A percentile compares a stretch with the other conserved stretches of the same genome.
Conservation (phyloP, 2,113 vertebrate genomes). For the Sander lucioperca region DNA sequence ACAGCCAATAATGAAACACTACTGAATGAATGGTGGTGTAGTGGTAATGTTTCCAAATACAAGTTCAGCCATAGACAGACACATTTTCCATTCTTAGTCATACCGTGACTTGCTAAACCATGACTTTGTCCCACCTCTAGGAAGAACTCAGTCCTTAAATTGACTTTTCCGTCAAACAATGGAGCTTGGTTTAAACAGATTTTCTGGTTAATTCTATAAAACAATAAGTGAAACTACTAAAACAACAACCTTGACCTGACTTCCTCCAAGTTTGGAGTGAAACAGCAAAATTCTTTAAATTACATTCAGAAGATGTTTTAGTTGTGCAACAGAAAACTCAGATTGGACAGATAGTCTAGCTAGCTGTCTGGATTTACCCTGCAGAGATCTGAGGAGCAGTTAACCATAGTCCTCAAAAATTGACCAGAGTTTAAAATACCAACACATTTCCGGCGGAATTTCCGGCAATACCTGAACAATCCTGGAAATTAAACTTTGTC, state of each 20-base stretch:
- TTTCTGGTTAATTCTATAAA: neutral
- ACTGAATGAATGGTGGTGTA: neutral
- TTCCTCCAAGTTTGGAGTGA: neutral
- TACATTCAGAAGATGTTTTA: neutral
- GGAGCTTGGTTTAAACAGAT: neutral
- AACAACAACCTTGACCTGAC: neutral
- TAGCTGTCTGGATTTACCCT: no score
- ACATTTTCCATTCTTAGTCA: no score
- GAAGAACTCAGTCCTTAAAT: neutral
- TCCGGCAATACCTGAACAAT: no score
- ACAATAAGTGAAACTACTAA: neutral
- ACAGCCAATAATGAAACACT: neutral
- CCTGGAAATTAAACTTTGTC: no score
- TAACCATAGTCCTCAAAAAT: no score
- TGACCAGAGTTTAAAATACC: no score
- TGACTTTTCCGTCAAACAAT: neutral
- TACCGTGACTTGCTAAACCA: neutral
- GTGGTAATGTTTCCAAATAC: no score
- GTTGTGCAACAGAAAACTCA: no score
- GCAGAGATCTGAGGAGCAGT: no score
- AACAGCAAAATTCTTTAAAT: neutral
- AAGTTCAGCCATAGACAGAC: no score
- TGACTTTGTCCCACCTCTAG: neutral
- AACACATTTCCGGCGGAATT: no score
- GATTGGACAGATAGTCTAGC: no score